Evolutionary conservation across 2,113 vertebrate genomes (phyloP).

Genomic region (Nothocercus julius): DNA sequence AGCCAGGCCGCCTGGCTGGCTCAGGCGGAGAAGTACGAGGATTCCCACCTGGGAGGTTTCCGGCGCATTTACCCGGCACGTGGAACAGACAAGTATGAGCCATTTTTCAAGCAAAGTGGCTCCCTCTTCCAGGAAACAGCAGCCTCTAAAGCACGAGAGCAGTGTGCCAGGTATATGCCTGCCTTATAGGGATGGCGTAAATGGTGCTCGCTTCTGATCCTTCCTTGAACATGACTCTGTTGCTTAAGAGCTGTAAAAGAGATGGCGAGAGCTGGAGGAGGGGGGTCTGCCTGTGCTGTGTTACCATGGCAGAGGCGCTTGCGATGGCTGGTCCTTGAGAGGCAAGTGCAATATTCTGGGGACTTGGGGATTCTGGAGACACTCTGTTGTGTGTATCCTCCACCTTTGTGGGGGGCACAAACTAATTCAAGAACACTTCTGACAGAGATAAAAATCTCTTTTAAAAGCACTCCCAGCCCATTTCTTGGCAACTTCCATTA

Average conservation of each 20-base stretch:
- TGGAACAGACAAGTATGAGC: conserved; percentile 64
- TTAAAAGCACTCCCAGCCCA: not conserved
- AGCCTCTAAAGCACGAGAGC: conserved; percentile 79
- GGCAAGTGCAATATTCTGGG: not conserved
- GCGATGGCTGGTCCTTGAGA: not conserved
- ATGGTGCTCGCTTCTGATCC: not conserved
- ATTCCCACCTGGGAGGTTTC: conserved; percentile 74
- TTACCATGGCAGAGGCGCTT: not conserved
- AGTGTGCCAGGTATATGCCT: conserved; percentile 71
- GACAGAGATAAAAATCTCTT: not conserved
- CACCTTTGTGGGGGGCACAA: not conserved
- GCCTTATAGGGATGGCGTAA: not conserved
- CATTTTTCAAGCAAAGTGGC: conserved; percentile 76
- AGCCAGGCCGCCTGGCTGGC: conserved; percentile 70
- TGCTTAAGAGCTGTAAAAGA: not conserved
- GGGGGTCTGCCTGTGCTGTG: fast-evolving
- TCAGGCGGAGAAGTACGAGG: conserved; percentile 71
- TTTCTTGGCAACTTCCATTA: not conserved
- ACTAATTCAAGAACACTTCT: not conserved
- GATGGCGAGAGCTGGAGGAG: not conserved
- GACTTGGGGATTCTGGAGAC: not conserved
- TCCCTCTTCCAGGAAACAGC: conserved; percentile 80
- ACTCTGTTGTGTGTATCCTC: fast-evolving
- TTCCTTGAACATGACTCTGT: not conserved
- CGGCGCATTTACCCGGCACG: conserved; percentile 72